Evolutionary conservation across 2,797 vertebrate genomes (phyloP), one percentile per base, ranked within the genome.

Genomic region (Girardinus metallicus): DNA sequence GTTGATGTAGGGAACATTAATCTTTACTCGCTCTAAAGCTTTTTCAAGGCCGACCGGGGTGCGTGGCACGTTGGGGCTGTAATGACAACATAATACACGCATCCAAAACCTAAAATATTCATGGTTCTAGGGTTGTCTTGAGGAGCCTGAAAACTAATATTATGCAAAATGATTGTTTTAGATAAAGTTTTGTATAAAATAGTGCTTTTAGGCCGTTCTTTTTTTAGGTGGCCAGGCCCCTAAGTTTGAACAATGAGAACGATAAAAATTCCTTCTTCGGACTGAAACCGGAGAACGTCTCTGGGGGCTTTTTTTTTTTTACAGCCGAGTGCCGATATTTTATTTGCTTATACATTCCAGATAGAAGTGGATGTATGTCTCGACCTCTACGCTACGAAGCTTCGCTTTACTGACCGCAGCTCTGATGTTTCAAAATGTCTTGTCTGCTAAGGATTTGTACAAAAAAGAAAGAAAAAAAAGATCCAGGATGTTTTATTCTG

Each of bases 381-480:
- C 53, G 26, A 34, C 49, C 73, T 79, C 46, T 43, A 51, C 26
- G 74, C 76, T 78, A 43, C 53, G 55, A 88, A 80, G 72, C 68
- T 73, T 60, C 76, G 23, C 26, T 26, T 81, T 39, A 77, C 68
- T 62, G 55, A 57, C 75, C 75, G 73, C 46, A 73, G 29, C 26
- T 78, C 53, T 83, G 70, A 57, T 80, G 72, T 74, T 84, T 15
- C 79, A 83, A 57, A 83, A 68, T 76, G 46, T 78, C 70, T 81
- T 23, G 44, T 76, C 57, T 76, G 60, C 39, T 60, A 60, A 34
- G 31, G 57, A 72, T 64, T 72, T 64, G 70, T 80, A 77, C 31
- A 75, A 79, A 86, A 76, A 73, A 71, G n/a, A n/a, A n/a, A n/a
- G n/a, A 68, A 73, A 75, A 77, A 86, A 76, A 68, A 73, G 60